These are phyloP conservation scores for Ctenochaetus hawaiiensis DNA, from an alignment of 2,797 vertebrate species.

Conservation along the genomic window DNA sequence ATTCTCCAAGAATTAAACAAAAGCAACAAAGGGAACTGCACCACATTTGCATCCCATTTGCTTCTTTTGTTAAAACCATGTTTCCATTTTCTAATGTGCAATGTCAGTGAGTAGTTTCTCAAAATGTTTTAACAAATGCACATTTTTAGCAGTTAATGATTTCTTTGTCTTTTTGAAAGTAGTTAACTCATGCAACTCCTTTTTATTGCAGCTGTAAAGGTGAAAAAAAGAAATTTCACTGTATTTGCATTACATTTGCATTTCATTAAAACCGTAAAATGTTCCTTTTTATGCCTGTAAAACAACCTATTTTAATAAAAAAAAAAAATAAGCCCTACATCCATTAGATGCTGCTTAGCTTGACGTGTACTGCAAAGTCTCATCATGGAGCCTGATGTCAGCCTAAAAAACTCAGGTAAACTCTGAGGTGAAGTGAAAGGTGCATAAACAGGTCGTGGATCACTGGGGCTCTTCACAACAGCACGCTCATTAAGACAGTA, in stretches of 20 bases:
- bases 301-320: constrained; percentile 11
- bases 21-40: constrained; percentile 8
- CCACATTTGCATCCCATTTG: constrained; percentile 38
- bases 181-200: constrained; percentile 11
- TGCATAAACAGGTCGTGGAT: constrained; percentile 41
- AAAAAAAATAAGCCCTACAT: background rate
- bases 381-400: constrained; percentile 33
- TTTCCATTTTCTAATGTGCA: constrained; percentile 24
- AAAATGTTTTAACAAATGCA: constrained; percentile 28
- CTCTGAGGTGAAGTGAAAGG: constrained; percentile 6
- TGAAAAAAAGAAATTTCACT: background rate
- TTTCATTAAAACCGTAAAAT: constrained; percentile 36
- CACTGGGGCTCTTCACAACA: constrained; percentile 3
- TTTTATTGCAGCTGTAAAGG: constrained; percentile 18
- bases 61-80: constrained; percentile 32
- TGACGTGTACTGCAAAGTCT: background rate
- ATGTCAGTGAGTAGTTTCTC: constrained; percentile 19
- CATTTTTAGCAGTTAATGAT: constrained; percentile 24
- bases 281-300: constrained; percentile 11
- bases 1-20: constrained; percentile 32
- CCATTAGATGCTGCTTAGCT: constrained; percentile 27
- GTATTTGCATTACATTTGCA: constrained; percentile 45
- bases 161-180: constrained; percentile 20
- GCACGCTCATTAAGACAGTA: constrained; percentile 45
- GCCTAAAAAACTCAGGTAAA: constrained; percentile 42